Evolutionary conservation across 2,113 vertebrate genomes (phyloP).

Genomic region (Ciconia maguari): DNA sequence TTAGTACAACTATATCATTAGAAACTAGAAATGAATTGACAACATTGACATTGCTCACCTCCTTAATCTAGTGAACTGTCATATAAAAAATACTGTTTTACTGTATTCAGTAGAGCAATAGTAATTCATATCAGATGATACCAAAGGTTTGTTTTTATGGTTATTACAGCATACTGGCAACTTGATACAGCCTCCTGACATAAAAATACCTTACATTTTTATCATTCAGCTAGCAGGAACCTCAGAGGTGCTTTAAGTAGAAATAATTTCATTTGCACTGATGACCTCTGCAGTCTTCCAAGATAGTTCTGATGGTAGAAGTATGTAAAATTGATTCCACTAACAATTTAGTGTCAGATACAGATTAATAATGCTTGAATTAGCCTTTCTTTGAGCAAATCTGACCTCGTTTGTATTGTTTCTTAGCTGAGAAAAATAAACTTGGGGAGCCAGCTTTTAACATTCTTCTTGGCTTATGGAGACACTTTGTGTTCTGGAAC

Average conservation of each 20-base stretch:
- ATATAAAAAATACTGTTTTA: neutral
- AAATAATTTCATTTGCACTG: neutral
- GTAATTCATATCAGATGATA: neutral
- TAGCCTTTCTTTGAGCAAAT: neutral
- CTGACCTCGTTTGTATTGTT: neutral
- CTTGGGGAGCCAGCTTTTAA: neutral
- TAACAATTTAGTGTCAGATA: neutral
- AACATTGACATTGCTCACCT: neutral
- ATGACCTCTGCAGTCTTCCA: neutral
- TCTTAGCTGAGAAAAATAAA: neutral
- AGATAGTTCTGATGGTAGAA: neutral
- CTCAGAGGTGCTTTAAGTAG: neutral
- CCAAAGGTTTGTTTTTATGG: neutral
- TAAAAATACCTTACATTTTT: neutral
- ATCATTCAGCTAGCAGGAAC: neutral
- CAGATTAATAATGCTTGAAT: neutral
- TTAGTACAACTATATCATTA: neutral
- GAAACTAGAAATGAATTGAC: neutral
- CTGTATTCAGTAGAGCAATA: neutral
- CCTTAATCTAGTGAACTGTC: neutral
- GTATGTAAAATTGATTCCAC: neutral
- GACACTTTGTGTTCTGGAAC: neutral
- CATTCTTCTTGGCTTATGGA: neutral
- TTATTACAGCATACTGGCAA: neutral
- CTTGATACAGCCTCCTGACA: neutral